Percentiles rank a stretch among this genome's conserved stretches.
Conservation (phyloP, 2,113 vertebrate species). For the Oncorhynchus masou region DNA sequence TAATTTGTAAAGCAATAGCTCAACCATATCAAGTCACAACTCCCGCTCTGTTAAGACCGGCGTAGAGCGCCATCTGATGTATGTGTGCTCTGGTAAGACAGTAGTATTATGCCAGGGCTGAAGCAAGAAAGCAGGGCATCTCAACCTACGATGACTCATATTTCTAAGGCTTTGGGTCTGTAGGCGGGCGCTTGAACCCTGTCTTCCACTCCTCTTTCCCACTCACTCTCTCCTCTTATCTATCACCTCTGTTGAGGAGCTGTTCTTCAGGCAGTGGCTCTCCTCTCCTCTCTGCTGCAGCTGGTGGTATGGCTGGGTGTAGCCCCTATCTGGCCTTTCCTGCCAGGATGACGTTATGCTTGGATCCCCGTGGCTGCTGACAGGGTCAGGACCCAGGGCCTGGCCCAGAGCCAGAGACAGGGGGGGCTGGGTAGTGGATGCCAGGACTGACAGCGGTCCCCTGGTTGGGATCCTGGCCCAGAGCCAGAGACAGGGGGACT, state of each 20-base stretch:
- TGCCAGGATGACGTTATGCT: slow-evolving; percentile 48
- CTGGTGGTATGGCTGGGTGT: slow-evolving; percentile 20
- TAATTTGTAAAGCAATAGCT: neutral
- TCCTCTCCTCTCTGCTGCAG: neutral
- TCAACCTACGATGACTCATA: neutral
- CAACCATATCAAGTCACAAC: neutral
- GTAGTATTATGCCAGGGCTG: no score
- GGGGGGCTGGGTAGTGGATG: neutral
- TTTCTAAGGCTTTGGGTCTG: neutral
- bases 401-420: neutral
- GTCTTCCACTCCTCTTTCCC: neutral
- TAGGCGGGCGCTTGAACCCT: neutral
- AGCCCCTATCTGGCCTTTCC: slow-evolving; percentile 44
- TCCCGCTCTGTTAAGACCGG: neutral
- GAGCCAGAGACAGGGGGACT: neutral
- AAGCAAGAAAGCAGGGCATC: neutral
- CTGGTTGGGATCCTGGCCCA: no score
- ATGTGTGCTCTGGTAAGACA: neutral
- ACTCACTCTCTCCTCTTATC: neutral
- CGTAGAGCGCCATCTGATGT: neutral
- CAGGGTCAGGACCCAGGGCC: slow-evolving; percentile 8
- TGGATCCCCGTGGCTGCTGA: slow-evolving; percentile 29
- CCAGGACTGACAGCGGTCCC: no score
- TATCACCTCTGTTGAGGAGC: neutral
- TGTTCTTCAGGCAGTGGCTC: no score